A percentile compares a stretch with the other conserved stretches of the same genome.
phyloP scores from a whole-genome alignment of 2,888 invertebrate genomes.

The Pyrrhosoma nymphula region DNA sequence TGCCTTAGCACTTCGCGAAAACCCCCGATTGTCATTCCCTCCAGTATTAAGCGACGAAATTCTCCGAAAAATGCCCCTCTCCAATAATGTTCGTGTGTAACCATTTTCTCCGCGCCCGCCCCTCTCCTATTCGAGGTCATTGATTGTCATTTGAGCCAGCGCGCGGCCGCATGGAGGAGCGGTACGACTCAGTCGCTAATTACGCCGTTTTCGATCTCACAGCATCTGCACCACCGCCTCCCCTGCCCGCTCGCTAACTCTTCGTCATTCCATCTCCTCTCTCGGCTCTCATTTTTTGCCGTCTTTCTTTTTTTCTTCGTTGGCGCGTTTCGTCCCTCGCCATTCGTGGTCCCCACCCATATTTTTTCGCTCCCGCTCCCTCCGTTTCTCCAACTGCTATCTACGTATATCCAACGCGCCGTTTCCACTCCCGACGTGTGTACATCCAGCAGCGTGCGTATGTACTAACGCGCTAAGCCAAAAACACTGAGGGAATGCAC shows the following conservation, averaged over 20 bases:
- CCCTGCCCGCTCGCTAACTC: background rate
- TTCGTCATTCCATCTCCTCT: background rate
- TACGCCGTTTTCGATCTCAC: background rate
- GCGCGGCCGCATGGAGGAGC: background rate
- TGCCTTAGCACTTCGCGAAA: too few species aligned
- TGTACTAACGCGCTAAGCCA: too few species aligned
- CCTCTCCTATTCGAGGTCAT: background rate
- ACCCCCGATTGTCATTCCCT: too few species aligned
- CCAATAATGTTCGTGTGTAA: background rate
- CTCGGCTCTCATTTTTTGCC: background rate
- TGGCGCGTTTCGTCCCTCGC: background rate
- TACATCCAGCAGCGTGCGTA: too few species aligned
- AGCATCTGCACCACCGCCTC: background rate
- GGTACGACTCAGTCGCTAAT: background rate
- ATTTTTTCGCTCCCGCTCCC: background rate
- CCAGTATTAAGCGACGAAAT: background rate
- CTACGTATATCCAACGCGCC: too few species aligned
- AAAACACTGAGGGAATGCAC: too few species aligned
- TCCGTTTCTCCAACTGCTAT: background rate
- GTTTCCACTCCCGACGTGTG: too few species aligned
- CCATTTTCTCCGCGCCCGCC: background rate
- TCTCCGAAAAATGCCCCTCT: background rate
- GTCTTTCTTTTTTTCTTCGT: background rate
- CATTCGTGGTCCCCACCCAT: background rate
- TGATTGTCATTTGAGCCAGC: background rate